Evolutionary conservation across 2,888 invertebrate genomes (phyloP).

Genomic region (Vannuccia rotundouncinata): DNA sequence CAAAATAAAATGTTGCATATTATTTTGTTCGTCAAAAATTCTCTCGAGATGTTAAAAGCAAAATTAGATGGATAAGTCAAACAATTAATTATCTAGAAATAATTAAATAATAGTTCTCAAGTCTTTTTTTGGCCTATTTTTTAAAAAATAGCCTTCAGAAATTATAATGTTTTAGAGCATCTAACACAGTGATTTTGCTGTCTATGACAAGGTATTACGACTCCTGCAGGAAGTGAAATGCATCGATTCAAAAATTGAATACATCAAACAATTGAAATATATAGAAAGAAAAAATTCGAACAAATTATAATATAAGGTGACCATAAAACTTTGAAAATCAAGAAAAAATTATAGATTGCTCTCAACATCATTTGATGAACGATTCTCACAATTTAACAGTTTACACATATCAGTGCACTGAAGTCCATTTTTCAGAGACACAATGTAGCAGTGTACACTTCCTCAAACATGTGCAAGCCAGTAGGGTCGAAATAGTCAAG

Average conservation of each 20-base stretch:
- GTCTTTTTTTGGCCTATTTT: too few species aligned
- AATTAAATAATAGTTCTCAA: too few species aligned
- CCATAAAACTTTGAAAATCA: not conserved
- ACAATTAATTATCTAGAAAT: too few species aligned
- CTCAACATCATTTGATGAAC: constrained; percentile 1
- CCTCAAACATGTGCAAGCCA: constrained; percentile 36
- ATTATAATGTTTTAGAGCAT: too few species aligned
- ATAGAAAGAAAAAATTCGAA: not conserved
- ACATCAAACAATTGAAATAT: not conserved
- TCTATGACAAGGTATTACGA: not conserved
- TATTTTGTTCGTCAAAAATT: too few species aligned
- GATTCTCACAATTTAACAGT: constrained; percentile 31
- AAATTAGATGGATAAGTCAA: too few species aligned
- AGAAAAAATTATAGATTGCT: too few species aligned
- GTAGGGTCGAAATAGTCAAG: constrained; percentile 30
- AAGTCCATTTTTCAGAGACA: constrained; percentile 30
- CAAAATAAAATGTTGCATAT: too few species aligned
- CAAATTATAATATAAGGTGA: not conserved
- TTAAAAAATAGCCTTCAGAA: too few species aligned
- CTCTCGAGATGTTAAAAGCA: too few species aligned
- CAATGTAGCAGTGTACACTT: constrained; percentile 32
- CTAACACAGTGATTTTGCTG: not conserved
- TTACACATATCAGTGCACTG: constrained; percentile 38
- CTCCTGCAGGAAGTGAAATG: not conserved
- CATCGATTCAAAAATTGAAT: not conserved